Evolutionary conservation across 1,140 invertebrate species (phyloP).

Genomic region (Drosophila varians): DNA sequence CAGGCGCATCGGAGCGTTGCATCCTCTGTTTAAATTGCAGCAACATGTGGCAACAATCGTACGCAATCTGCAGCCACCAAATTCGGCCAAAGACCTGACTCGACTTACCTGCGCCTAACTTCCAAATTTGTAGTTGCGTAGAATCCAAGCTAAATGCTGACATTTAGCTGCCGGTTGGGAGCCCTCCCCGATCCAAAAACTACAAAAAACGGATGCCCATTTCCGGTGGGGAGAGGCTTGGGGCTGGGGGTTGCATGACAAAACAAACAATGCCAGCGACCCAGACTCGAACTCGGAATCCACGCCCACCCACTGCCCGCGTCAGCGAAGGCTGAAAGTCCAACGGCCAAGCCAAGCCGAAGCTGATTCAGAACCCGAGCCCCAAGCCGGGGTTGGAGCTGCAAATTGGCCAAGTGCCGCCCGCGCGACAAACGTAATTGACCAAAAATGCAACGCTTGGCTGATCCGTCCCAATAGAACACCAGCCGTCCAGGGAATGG

Average conservation of each 20-base stretch:
- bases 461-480: slow-evolving; percentile 45
- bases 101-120: slow-evolving; percentile 51
- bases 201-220: slow-evolving; percentile 64
- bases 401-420: slow-evolving; percentile 41
- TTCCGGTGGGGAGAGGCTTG: slow-evolving; percentile 45
- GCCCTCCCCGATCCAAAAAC: not conserved
- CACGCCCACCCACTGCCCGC: slow-evolving; percentile 56
- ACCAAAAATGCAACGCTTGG: slow-evolving; percentile 75
- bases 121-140: slow-evolving; percentile 39
- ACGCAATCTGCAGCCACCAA: slow-evolving; percentile 42
- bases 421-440: slow-evolving; percentile 75
- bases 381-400: slow-evolving; percentile 1
- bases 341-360: slow-evolving; percentile 8
- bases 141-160: slow-evolving; percentile 52
- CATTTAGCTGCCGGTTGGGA: slow-evolving; percentile 32
- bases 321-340: slow-evolving; percentile 17
- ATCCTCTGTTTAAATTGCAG: slow-evolving; percentile 46
- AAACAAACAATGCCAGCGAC: slow-evolving; percentile 27
- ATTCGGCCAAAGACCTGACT: slow-evolving; percentile 55
- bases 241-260: slow-evolving; percentile 58
- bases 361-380: not conserved
- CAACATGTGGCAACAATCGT: slow-evolving; percentile 42
- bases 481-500: slow-evolving; percentile 18
- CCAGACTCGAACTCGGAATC: slow-evolving; percentile 14
- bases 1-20: slow-evolving; percentile 68